Evolutionary conservation across 2,113 vertebrate genomes (phyloP).

Genomic region (Plecturocebus donacophilus): DNA sequence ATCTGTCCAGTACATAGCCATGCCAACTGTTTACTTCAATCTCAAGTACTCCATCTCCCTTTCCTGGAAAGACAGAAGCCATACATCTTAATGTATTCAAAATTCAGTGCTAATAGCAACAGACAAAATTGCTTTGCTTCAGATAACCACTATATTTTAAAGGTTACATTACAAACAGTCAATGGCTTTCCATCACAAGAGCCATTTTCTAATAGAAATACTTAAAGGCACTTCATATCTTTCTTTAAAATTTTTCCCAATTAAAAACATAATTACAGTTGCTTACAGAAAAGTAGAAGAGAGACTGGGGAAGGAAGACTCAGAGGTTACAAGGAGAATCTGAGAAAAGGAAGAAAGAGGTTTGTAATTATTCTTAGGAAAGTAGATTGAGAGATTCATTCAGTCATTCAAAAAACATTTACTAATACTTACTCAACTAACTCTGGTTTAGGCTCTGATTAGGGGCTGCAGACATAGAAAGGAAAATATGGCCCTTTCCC

Average conservation of each 20-base stretch:
- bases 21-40: slow-evolving; percentile 16
- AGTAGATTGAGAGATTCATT: background rate
- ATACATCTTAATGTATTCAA: slow-evolving; percentile 73
- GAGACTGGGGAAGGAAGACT: background rate
- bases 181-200: slow-evolving; percentile 73
- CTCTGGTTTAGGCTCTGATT: background rate
- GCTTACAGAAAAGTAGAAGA: background rate
- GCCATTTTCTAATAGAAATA: slow-evolving; percentile 62
- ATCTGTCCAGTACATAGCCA: background rate
- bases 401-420: slow-evolving; percentile 3
- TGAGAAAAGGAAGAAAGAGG: background rate
- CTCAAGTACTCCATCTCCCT: slow-evolving; percentile 15
- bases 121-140: slow-evolving; percentile 74
- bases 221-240: slow-evolving; percentile 51
- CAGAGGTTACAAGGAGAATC: background rate
- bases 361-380: background rate
- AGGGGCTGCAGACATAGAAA: background rate
- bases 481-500: background rate
- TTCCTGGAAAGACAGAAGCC: slow-evolving; percentile 49
- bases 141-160: slow-evolving; percentile 65
- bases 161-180: slow-evolving; percentile 76
- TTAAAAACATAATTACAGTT: slow-evolving; percentile 22
- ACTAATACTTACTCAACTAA: background rate
- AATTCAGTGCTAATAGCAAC: slow-evolving; percentile 71
- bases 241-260: background rate